These are phyloP conservation scores for Bilobella aurantiaca DNA, from an alignment of 1,140 invertebrate species.

Conservation along the genomic window DNA sequence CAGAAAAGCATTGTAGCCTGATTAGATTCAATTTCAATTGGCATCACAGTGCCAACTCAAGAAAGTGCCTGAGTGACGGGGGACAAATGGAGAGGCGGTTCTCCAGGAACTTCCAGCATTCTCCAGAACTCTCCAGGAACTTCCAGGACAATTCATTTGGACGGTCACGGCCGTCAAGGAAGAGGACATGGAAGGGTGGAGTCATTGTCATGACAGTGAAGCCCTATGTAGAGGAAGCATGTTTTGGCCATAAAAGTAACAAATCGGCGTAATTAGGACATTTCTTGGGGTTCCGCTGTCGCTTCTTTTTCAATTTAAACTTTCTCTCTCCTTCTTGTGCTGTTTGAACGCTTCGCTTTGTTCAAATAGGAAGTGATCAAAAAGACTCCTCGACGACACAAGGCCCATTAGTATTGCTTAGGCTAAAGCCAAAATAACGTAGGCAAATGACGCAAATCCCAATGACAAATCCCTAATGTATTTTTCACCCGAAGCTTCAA, in stretches of 20 bases:
- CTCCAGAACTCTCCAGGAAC: neutral
- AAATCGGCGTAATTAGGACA: neutral
- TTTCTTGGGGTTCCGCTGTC: neutral
- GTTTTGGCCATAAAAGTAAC: neutral
- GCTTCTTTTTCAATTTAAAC: neutral
- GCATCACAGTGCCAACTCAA: neutral
- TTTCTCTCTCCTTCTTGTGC: neutral
- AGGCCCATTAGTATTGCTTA: neutral
- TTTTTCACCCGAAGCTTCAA: neutral
- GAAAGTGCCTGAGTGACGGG: neutral
- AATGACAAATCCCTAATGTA: neutral
- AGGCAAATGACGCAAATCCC: too few species aligned
- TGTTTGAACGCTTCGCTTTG: neutral
- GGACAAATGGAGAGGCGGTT: neutral
- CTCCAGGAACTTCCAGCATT: neutral
- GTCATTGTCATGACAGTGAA: neutral
- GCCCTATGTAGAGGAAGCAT: neutral
- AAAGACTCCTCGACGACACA: neutral
- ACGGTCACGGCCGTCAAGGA: neutral
- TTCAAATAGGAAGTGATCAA: neutral
- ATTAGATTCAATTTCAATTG: neutral
- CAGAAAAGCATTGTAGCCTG: neutral
- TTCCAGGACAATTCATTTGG: neutral
- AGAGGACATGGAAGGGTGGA: neutral
- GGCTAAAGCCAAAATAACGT: too few species aligned